phyloP scores from a whole-genome alignment of 1,140 invertebrate genomes.

The Araneus ventricosus region DNA sequence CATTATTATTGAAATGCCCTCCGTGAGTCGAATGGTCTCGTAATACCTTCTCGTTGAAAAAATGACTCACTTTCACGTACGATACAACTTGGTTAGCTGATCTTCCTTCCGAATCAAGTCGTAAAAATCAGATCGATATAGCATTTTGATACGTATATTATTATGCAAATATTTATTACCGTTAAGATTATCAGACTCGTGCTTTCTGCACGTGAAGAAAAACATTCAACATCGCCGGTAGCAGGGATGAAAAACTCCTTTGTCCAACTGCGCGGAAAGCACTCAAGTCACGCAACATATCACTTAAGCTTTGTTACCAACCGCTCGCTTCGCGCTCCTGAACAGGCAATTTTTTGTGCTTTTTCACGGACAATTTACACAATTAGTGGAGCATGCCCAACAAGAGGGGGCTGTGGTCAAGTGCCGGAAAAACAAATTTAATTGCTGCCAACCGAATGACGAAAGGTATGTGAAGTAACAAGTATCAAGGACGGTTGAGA shows the following conservation, averaged over 20 bases:
- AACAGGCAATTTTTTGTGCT: background rate
- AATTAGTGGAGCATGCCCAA: conserved; percentile 54
- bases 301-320: background rate
- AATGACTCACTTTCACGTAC: too few relatives aligned
- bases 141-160: too few relatives aligned
- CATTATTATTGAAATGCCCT: too few relatives aligned
- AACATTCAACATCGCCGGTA: background rate
- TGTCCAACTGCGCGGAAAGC: background rate
- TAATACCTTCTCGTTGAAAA: too few relatives aligned
- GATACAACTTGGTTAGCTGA: too few relatives aligned
- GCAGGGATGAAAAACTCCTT: background rate
- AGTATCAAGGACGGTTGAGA: background rate
- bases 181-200: background rate
- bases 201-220: background rate
- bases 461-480: background rate
- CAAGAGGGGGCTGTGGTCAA: conserved; percentile 5
- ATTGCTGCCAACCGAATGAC: background rate
- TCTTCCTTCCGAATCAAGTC: too few relatives aligned
- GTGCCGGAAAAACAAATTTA: conserved; percentile 18
- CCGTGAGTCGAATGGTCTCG: too few relatives aligned
- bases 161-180: too few relatives aligned
- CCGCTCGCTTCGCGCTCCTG: background rate
- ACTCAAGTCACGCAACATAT: conserved; percentile 4
- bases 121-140: too few relatives aligned
- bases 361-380: conserved; percentile 60